Percentiles rank a stretch among this genome's conserved stretches.
Evolutionary conservation across 2,797 vertebrate genomes (phyloP).

Genomic region (Mormyrus proboscirostris): DNA sequence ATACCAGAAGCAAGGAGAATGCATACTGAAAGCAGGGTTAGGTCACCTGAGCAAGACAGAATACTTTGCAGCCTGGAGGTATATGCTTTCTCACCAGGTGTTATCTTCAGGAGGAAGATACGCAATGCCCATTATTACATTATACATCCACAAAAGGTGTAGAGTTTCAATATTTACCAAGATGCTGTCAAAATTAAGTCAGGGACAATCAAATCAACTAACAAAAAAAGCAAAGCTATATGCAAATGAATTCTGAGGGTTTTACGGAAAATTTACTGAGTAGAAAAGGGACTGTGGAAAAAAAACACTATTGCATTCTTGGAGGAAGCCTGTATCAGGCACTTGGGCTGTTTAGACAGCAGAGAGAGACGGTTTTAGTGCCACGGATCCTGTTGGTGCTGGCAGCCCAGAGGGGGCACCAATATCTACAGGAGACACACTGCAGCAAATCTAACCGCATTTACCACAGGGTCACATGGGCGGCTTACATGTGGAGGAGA

Average conservation of each 20-base stretch:
- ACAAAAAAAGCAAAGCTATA: background rate
- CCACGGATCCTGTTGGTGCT: constrained; percentile 24
- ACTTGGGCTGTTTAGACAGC: background rate
- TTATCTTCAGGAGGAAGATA: background rate
- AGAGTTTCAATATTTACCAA: background rate
- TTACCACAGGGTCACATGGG: background rate
- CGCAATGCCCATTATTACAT: background rate
- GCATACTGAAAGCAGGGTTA: constrained; percentile 19
- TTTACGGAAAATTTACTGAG: background rate
- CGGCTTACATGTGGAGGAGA: background rate
- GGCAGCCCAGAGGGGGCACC: background rate
- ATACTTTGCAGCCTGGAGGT: constrained; percentile 26
- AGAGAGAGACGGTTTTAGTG: background rate
- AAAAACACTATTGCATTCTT: constrained; percentile 8
- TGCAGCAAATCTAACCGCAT: background rate
- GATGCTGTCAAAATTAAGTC: background rate
- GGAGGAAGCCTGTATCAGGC: background rate
- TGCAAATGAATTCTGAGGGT: background rate
- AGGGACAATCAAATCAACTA: background rate
- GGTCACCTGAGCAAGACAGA: constrained; percentile 28
- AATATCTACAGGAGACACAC: background rate
- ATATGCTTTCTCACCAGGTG: constrained; percentile 32
- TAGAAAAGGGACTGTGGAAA: background rate
- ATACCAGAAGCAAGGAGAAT: background rate
- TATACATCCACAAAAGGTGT: background rate